Evolutionary conservation across 2,113 vertebrate genomes (phyloP), one percentile per base, ranked within the genome.

Genomic region (Alethe diademata): DNA sequence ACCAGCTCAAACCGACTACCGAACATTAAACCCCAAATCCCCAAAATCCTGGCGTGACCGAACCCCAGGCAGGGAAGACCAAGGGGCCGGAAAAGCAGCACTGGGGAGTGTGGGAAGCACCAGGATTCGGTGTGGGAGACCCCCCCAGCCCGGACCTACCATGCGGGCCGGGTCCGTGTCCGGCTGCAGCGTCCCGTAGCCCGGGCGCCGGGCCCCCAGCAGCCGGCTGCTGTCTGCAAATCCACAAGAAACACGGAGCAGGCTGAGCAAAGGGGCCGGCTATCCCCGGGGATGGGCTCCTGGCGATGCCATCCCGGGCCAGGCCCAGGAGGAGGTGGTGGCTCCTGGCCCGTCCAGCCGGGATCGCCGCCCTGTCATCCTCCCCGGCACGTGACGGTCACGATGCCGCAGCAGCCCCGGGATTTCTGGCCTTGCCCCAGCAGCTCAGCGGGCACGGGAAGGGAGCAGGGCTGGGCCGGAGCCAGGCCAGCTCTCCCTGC

Each of bases 1-100:
- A 5, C 11, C 73, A 31, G 4, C 35, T 3, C 5, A 6, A 20
- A 6, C 5, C 4, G 1, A 38, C 8, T 8, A 7, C 4, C 51
- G 5, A 1, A 29, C 50, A 8, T 2, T 3, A 9, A 79, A 56
- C n/a, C n/a, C 35, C 1, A 2, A 58, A 60, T 3, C 3, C 53
- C 65, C 43, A 2, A n/a, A 35, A 40, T 6, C 53, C 61, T 8
- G 0, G 40, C 4, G 2, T 9, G 38, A 31, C 25, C 6, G 1
- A 54, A 3, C 7, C 4, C 20, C 25, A 4, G 19, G 25, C 33
- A 35, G 40, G 50, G 40, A 8, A 25, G 16, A 3, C 19, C 38
- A 3, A 13, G 25, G 60, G 31, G 24, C 8, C 5, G 48, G 25
- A 7, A 9, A 15, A 31, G 48, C 25, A 29, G 48, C 19, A 2